Percentiles rank a stretch among this genome's conserved stretches.
Evolutionary conservation across 2,113 vertebrate genomes (phyloP).

Genomic region (Eulemur macaco): DNA sequence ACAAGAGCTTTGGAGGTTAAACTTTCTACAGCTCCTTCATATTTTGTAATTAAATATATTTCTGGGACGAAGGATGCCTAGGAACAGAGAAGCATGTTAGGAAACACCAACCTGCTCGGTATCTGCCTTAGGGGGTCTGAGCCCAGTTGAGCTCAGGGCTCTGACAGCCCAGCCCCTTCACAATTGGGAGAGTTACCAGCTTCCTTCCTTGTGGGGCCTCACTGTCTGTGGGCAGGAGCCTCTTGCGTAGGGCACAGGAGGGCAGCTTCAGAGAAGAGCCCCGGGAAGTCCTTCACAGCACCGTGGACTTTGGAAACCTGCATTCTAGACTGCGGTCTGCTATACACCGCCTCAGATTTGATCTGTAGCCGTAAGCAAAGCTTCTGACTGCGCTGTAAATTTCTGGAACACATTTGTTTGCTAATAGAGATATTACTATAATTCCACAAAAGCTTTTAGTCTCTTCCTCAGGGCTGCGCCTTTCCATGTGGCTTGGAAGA

Average conservation of each 20-base stretch:
- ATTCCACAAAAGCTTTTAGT: neutral
- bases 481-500: accelerated
- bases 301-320: neutral
- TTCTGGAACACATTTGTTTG: neutral
- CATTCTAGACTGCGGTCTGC: accelerated
- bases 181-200: accelerated
- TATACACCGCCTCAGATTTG: neutral
- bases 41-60: neutral
- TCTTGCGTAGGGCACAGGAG: no score
- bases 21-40: accelerated
- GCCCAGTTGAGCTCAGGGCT: neutral
- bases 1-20: accelerated
- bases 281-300: accelerated
- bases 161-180: neutral
- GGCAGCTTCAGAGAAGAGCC: no score
- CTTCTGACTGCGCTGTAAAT: accelerated
- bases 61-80: neutral
- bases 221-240: neutral
- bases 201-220: no score
- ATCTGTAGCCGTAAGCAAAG: neutral
- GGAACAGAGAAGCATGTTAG: no score
- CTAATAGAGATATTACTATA: accelerated
- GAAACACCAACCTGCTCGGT: accelerated
- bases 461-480: accelerated
- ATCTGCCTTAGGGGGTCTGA: neutral